Evolutionary conservation across 2,888 invertebrate species (phyloP).

Genomic region (Sphaerophoria rueppellii): DNA sequence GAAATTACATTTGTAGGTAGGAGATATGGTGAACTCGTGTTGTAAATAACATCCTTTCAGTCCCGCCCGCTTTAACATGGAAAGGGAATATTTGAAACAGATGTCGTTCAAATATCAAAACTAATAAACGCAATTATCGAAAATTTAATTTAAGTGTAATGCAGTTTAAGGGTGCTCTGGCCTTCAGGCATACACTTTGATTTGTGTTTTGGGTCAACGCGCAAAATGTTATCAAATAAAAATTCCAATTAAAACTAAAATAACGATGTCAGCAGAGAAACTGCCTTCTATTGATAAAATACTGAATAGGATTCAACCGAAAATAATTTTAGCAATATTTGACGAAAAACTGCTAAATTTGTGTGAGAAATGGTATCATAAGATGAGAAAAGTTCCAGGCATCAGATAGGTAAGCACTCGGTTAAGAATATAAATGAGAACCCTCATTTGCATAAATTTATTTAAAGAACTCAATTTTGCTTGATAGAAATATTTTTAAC

Average conservation of each 20-base stretch:
- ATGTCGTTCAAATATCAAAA: constrained; percentile 8
- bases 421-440: too few relatives aligned
- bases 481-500: constrained; percentile 10
- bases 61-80: constrained; percentile 10
- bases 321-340: too few relatives aligned
- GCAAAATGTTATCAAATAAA: too few relatives aligned
- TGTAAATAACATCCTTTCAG: background rate
- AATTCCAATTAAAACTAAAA: too few relatives aligned
- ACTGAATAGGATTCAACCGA: too few relatives aligned
- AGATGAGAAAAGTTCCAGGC: too few relatives aligned
- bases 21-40: background rate
- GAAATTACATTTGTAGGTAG: background rate
- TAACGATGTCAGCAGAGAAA: too few relatives aligned
- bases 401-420: too few relatives aligned
- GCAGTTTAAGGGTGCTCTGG: background rate
- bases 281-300: too few relatives aligned
- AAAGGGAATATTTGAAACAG: constrained; percentile 5
- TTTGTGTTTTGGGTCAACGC: too few relatives aligned
- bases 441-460: background rate
- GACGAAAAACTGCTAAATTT: too few relatives aligned
- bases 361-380: too few relatives aligned
- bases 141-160: background rate
- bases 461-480: background rate
- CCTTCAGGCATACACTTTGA: background rate
- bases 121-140: constrained; percentile 6